A percentile compares a stretch with the other conserved stretches of the same genome.
phyloP scores from a whole-genome alignment of 2,888 invertebrate genomes.

The Acleris cristana region DNA sequence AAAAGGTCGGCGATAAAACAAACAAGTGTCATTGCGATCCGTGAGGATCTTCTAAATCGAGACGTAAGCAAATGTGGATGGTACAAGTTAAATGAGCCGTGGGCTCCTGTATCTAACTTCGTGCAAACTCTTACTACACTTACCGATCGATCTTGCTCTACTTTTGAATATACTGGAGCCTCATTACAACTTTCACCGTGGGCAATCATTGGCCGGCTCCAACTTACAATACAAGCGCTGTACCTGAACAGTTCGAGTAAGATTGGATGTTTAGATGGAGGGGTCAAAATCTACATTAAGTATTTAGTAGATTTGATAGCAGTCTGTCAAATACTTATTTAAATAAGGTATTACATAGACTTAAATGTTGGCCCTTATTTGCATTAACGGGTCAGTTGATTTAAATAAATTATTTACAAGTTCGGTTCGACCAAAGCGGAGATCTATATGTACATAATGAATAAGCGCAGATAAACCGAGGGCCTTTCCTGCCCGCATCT shows the following conservation, averaged over 20 bases:
- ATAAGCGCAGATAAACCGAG: conserved; percentile 47
- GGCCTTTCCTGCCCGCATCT: conserved; percentile 53
- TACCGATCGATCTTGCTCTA: conserved; percentile 55
- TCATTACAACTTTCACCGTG: conserved; percentile 48
- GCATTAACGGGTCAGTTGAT: conserved; percentile 11
- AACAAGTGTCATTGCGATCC: conserved; percentile 67
- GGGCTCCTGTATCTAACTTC: conserved; percentile 61
- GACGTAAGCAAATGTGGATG: conserved; percentile 71
- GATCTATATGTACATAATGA: conserved; percentile 28
- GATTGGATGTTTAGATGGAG: not conserved
- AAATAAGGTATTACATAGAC: not conserved
- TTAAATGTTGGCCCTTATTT: too few species aligned
- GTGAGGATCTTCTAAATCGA: conserved; percentile 58
- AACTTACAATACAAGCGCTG: conserved; percentile 12
- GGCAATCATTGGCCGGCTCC: conserved; percentile 39
- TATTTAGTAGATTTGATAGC: not conserved
- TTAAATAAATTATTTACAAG: conserved; percentile 25
- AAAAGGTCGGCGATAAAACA: conserved; percentile 68
- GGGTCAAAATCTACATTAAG: not conserved
- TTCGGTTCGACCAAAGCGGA: conserved; percentile 23
- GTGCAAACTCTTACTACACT: conserved; percentile 53
- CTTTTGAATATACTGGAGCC: conserved; percentile 55
- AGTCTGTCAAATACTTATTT: not conserved
- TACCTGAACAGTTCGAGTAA: conserved; percentile 3
- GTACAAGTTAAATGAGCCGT: conserved; percentile 72